These are phyloP conservation scores for Asteroscopus sphinx DNA, from an alignment of 2,888 invertebrate species.

Conservation along the genomic window DNA sequence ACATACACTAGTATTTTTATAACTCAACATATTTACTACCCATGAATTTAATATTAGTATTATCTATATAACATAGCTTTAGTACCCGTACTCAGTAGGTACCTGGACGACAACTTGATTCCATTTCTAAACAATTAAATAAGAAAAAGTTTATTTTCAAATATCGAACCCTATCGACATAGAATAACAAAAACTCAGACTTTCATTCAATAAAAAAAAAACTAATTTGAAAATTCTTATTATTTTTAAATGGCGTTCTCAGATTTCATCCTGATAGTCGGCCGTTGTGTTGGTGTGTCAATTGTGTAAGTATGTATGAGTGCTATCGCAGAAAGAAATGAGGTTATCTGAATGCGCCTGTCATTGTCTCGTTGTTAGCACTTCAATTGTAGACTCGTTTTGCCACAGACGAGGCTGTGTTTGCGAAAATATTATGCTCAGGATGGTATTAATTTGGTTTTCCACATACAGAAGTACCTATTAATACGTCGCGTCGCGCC, in stretches of 20 bases:
- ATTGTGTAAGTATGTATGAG: conserved; percentile 57
- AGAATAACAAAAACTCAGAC: neutral
- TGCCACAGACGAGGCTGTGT: conserved; percentile 45
- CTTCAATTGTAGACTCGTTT: conserved; percentile 61
- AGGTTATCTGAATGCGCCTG: conserved; percentile 87
- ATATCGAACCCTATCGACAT: neutral
- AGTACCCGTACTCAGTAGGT: no score
- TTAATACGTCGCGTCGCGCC: no score
- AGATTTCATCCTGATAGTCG: conserved; percentile 59
- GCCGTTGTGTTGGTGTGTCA: conserved; percentile 51
- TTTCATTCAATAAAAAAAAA: conserved; percentile 2
- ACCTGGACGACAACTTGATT: neutral
- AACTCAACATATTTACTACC: no score
- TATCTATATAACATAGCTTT: no score
- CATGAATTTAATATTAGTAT: no score
- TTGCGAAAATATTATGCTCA: conserved; percentile 7
- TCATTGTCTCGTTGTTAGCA: conserved; percentile 82
- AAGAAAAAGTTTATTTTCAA: neutral
- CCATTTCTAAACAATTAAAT: neutral
- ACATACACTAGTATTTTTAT: no score
- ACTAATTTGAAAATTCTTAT: conserved; percentile 19
- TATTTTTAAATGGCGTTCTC: conserved; percentile 51
- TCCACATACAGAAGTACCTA: neutral
- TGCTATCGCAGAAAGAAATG: conserved; percentile 87
- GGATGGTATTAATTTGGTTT: neutral